Conservation (phyloP, 1,140 invertebrate genomes). For the Ceratosolen solmsi region DNA sequence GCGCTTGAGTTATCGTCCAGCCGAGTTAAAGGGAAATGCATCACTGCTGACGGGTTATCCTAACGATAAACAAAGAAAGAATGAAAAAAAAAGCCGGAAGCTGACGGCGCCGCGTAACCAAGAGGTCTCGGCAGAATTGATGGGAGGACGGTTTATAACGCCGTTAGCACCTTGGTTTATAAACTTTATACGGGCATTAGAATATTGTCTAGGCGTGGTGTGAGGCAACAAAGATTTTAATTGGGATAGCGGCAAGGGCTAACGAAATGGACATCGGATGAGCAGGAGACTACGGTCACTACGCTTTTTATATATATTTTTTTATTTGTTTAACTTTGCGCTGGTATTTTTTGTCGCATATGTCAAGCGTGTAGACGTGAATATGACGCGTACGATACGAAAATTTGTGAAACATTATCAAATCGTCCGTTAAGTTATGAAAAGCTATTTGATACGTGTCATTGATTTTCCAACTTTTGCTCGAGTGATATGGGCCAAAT, state of each 20-base stretch:
- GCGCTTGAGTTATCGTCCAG: conserved; percentile 48
- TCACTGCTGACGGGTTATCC: conserved; percentile 47
- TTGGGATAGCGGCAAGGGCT: conserved; percentile 2
- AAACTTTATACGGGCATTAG: conserved; percentile 21
- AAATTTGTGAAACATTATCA: no score
- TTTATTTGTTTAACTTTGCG: no score
- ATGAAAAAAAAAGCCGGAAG: not conserved
- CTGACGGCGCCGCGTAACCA: not conserved
- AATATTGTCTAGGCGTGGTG: not conserved
- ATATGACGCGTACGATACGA: no score
- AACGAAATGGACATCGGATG: not conserved
- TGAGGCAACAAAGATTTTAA: conserved; percentile 19
- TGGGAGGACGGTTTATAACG: conserved; percentile 23
- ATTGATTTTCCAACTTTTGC: no score
- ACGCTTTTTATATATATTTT: no score
- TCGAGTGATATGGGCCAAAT: no score
- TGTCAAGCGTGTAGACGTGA: no score
- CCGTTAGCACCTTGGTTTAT: conserved; percentile 42
- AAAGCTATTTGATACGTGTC: no score
- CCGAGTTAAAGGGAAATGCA: conserved; percentile 49
- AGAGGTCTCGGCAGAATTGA: conserved; percentile 35
- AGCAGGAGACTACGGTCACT: not conserved
- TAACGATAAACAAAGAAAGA: conserved; percentile 44
- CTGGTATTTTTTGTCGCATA: no score
- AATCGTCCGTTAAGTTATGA: no score